A percentile compares a stretch with the other conserved stretches of the same genome.
phyloP scores from a whole-genome alignment of 2,113 vertebrate species.

The Triplophysa dalaica region DNA sequence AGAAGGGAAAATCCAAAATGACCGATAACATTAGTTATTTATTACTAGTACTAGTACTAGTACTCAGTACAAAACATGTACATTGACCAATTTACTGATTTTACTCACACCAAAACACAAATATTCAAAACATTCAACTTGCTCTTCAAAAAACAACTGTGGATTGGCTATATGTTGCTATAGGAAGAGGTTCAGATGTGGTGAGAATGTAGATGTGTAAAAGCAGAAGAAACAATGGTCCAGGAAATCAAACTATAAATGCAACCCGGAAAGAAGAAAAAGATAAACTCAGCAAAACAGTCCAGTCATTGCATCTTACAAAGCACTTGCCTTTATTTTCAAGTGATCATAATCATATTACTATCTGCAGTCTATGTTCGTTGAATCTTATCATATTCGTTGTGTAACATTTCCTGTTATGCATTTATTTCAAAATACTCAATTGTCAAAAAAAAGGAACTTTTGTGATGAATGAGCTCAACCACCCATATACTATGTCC shows the following conservation, averaged over 20 bases:
- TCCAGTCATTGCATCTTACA: not conserved
- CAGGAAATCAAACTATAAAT: conserved; percentile 65
- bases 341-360: not conserved
- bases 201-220: conserved; percentile 2
- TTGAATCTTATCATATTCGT: not conserved
- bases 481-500: not conserved
- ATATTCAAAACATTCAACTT: too few species aligned
- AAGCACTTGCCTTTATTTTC: not conserved
- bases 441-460: not conserved
- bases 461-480: not conserved
- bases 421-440: conserved; percentile 5
- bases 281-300: conserved; percentile 43
- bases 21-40: too few species aligned
- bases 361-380: not conserved
- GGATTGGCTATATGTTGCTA: not conserved
- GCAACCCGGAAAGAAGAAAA: conserved; percentile 49
- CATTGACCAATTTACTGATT: too few species aligned
- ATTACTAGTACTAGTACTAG: too few species aligned
- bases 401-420: not conserved
- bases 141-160: not conserved
- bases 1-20: too few species aligned
- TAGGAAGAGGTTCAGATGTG: conserved; percentile 38
- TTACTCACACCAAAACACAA: too few species aligned
- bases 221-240: conserved; percentile 51
- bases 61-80: too few species aligned